Percentiles rank a stretch among this genome's conserved stretches.
These are phyloP conservation scores for Edolisoma coerulescens DNA, from an alignment of 2,113 vertebrate genomes.

Conservation along the genomic window DNA sequence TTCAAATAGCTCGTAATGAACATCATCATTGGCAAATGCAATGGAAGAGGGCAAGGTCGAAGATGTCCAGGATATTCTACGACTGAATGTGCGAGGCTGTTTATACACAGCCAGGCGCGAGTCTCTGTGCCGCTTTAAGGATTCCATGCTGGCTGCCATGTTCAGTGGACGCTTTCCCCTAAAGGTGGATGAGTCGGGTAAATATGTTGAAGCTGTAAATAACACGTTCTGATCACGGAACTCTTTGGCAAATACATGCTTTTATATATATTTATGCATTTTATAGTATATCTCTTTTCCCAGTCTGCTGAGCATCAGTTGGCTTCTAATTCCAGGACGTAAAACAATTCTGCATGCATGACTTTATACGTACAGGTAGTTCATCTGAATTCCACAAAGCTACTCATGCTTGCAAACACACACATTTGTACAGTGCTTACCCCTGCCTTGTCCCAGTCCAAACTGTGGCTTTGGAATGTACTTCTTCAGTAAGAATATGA, in stretches of 20 bases:
- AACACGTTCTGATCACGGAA: neutral
- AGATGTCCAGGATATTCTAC: conserved; percentile 48
- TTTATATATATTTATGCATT: neutral
- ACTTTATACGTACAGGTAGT: neutral
- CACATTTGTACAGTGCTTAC: neutral
- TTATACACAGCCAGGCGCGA: conserved; percentile 53
- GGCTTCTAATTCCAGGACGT: neutral
- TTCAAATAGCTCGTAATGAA: neutral
- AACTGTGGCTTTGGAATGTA: neutral
- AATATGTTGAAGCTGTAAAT: neutral
- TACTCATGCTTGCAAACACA: too few species aligned
- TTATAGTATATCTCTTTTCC: neutral
- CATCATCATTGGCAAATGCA: neutral
- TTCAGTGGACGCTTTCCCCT: conserved; percentile 76
- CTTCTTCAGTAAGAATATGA: neutral
- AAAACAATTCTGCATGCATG: neutral
- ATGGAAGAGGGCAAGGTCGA: conserved; percentile 49
- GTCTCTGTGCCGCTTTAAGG: conserved; percentile 70
- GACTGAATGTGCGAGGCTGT: conserved; percentile 66
- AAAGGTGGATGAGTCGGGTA: conserved; percentile 71
- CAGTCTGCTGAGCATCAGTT: neutral
- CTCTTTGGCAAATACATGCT: neutral
- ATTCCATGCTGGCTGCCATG: conserved; percentile 73
- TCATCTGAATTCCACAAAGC: neutral
- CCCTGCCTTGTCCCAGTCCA: neutral